Percentiles rank a stretch among this genome's conserved stretches.
Conservation (phyloP, 2,113 vertebrate species). For the Nyctibius bracteatus region DNA sequence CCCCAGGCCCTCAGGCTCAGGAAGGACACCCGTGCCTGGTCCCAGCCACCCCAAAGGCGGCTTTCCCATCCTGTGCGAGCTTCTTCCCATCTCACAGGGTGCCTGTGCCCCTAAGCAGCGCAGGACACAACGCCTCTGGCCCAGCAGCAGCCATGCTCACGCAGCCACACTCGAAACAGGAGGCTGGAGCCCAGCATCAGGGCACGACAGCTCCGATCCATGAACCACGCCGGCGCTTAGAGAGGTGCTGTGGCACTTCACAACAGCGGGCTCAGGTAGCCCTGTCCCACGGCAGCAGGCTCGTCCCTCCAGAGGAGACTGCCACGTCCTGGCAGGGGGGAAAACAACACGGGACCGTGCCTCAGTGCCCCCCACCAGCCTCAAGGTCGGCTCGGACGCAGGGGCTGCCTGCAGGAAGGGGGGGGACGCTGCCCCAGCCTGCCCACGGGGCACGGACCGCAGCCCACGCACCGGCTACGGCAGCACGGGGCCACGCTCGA, state of each 20-base stretch:
- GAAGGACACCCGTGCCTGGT: background rate
- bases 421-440: background rate
- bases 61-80: too few species aligned
- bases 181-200: background rate
- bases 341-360: rapidly evolving
- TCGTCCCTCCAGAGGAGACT: background rate
- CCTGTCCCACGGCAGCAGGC: background rate
- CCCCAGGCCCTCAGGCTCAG: background rate
- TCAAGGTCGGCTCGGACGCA: background rate
- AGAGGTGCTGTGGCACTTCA: background rate
- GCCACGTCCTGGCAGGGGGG: background rate
- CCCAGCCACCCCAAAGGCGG: background rate
- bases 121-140: background rate
- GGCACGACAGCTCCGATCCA: background rate
- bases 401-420: background rate
- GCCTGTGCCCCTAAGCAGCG: background rate
- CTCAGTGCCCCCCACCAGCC: background rate
- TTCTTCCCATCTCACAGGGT: background rate
- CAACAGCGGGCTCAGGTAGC: background rate
- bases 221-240: rapidly evolving
- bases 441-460: rapidly evolving
- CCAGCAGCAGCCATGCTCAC: background rate
- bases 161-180: background rate
- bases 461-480: rapidly evolving
- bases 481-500: rapidly evolving